A percentile compares a stretch with the other conserved stretches of the same genome.
Evolutionary conservation across 2,888 invertebrate genomes (phyloP).

Genomic region (Apodemia hepburni): DNA sequence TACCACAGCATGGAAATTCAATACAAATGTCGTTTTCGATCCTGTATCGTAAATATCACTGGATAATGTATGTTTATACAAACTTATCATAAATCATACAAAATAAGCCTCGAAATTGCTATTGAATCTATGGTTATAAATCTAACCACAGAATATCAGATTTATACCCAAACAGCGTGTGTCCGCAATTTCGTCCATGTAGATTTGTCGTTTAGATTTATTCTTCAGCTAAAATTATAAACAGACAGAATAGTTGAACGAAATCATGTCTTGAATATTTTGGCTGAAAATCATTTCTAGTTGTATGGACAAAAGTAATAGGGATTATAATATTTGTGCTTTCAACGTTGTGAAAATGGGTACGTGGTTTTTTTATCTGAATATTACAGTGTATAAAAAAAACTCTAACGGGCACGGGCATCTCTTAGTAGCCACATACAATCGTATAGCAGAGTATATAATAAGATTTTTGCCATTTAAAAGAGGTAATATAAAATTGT

Average conservation of each 20-base stretch:
- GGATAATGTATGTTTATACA: slow-evolving; percentile 9
- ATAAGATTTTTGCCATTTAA: too few relatives aligned
- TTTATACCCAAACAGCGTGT: slow-evolving; percentile 16
- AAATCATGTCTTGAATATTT: background rate
- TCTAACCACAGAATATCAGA: slow-evolving; percentile 18
- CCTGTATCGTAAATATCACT: background rate
- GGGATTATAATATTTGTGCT: too few relatives aligned
- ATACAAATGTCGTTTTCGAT: background rate
- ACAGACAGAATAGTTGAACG: background rate
- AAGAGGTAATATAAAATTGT: too few relatives aligned
- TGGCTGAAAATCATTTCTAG: too few relatives aligned
- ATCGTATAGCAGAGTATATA: too few relatives aligned
- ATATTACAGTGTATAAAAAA: too few relatives aligned
- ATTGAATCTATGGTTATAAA: slow-evolving; percentile 15
- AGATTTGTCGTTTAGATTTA: slow-evolving; percentile 10
- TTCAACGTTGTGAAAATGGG: too few relatives aligned
- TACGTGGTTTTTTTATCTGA: too few relatives aligned
- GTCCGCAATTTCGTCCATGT: background rate
- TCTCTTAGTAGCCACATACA: too few relatives aligned
- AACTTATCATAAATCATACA: slow-evolving; percentile 5
- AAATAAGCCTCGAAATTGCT: slow-evolving; percentile 12
- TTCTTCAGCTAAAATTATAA: slow-evolving; percentile 10
- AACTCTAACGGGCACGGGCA: too few relatives aligned
- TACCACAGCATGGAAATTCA: background rate
- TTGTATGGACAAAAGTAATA: too few relatives aligned